phyloP scores from a whole-genome alignment of 2,888 invertebrate species.

The Dolomedes plantarius region DNA sequence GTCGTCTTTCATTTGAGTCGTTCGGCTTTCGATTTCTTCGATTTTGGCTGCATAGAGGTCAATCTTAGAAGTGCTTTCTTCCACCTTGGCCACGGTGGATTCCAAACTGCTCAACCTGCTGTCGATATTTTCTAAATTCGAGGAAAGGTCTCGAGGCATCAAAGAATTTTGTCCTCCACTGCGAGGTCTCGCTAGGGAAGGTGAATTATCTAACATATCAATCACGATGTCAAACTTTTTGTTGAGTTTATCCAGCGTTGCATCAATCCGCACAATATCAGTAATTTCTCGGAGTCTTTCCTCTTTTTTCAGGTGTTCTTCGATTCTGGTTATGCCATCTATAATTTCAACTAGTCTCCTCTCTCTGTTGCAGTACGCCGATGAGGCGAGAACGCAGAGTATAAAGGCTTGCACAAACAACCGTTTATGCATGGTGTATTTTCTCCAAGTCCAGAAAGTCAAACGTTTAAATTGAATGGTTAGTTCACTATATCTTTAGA shows the following conservation, averaged over 20 bases:
- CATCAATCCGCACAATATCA: constrained; percentile 46
- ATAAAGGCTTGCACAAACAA: neutral
- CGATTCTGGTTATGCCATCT: constrained; percentile 39
- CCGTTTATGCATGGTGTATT: neutral
- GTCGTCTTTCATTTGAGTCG: constrained; percentile 54
- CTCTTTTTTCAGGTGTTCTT: constrained; percentile 56
- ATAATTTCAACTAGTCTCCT: constrained; percentile 45
- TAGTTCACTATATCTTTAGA: too few species aligned
- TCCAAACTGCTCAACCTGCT: constrained; percentile 28
- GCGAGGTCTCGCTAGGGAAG: constrained; percentile 20
- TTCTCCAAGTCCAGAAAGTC: neutral
- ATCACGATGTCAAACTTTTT: constrained; percentile 47
- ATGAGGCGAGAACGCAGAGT: neutral
- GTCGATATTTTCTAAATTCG: constrained; percentile 25
- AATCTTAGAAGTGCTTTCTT: constrained; percentile 42
- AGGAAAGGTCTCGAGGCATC: neutral
- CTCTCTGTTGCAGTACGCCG: constrained; percentile 28
- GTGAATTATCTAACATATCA: constrained; percentile 34
- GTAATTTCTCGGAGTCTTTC: constrained; percentile 59
- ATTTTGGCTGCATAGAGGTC: constrained; percentile 40
- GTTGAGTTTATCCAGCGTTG: constrained; percentile 49
- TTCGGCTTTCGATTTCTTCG: constrained; percentile 59
- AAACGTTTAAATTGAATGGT: too few species aligned
- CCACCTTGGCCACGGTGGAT: constrained; percentile 10
- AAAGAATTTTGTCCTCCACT: constrained; percentile 12